These are phyloP conservation scores for Chitala chitala DNA, from an alignment of 2,113 vertebrate species.

Conservation along the genomic window DNA sequence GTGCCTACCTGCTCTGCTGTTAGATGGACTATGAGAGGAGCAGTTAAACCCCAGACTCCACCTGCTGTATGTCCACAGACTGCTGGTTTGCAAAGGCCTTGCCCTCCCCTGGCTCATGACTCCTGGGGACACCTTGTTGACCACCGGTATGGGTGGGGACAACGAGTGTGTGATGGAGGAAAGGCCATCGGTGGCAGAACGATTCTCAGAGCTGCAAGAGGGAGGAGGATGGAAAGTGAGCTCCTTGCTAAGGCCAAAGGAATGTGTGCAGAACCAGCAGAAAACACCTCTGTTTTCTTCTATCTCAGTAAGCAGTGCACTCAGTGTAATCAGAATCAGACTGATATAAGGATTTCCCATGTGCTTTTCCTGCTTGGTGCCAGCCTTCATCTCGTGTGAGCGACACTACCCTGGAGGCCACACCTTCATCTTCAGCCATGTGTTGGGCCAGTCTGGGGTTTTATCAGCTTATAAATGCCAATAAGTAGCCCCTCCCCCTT, in stretches of 20 bases:
- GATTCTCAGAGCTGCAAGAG: not conserved
- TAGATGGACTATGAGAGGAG: constrained; percentile 26
- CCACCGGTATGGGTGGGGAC: not conserved
- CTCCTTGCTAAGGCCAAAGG: not conserved
- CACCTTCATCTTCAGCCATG: not conserved
- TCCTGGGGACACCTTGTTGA: not conserved
- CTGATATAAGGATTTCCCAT: constrained; percentile 16
- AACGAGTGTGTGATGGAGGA: not conserved
- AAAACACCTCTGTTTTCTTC: not conserved
- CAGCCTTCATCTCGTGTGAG: not conserved
- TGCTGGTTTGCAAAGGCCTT: not conserved
- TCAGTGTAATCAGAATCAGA: constrained; percentile 36
- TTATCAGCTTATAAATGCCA: no score
- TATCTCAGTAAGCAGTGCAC: constrained; percentile 28
- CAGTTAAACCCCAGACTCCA: not conserved
- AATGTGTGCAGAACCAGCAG: not conserved
- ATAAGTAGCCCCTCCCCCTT: no score
- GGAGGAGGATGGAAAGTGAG: not conserved
- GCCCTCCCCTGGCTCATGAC: not conserved
- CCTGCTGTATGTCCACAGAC: not conserved
- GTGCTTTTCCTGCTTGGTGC: not conserved
- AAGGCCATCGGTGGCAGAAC: not conserved
- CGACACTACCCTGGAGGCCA: not conserved
- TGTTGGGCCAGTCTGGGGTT: not conserved
- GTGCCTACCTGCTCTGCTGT: constrained; percentile 49